These are phyloP conservation scores for Synaphobranchus kaupii DNA, from an alignment of 2,797 vertebrate genomes.

Conservation along the genomic window DNA sequence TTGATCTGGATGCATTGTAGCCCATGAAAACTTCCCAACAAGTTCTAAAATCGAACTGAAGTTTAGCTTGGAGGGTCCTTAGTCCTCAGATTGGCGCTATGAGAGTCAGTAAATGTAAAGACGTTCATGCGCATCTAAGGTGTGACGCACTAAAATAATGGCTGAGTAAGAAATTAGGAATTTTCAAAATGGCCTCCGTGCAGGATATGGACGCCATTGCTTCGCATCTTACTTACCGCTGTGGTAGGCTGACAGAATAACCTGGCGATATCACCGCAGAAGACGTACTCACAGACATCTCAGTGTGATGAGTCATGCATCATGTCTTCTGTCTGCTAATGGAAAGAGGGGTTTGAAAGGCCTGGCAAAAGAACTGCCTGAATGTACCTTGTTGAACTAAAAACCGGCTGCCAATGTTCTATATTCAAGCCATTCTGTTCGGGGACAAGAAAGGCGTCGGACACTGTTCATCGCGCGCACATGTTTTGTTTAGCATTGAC, in stretches of 20 bases:
- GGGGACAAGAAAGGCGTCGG: not conserved
- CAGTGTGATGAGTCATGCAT: slow-evolving; percentile 18
- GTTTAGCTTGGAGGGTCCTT: not conserved
- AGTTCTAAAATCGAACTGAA: not conserved
- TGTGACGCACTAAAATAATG: not conserved
- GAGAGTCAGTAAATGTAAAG: not conserved
- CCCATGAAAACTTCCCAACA: not conserved
- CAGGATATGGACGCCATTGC: slow-evolving; percentile 2
- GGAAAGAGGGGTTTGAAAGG: slow-evolving; percentile 19
- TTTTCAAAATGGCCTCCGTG: not conserved
- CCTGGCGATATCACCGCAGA: not conserved
- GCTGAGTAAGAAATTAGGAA: not conserved
- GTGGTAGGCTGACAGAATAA: slow-evolving; percentile 6
- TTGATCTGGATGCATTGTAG: not conserved
- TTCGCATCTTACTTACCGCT: not conserved
- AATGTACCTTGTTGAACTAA: not conserved
- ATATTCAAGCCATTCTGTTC: not conserved
- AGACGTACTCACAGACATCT: not conserved
- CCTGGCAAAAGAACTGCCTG: not conserved
- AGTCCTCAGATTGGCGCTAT: not conserved
- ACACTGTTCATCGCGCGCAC: not conserved
- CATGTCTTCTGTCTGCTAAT: slow-evolving; percentile 12
- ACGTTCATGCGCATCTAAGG: not conserved
- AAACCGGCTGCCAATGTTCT: not conserved
- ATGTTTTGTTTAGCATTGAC: not conserved